phyloP scores from a whole-genome alignment of 2,113 vertebrate species.

The Galbula dea region DNA sequence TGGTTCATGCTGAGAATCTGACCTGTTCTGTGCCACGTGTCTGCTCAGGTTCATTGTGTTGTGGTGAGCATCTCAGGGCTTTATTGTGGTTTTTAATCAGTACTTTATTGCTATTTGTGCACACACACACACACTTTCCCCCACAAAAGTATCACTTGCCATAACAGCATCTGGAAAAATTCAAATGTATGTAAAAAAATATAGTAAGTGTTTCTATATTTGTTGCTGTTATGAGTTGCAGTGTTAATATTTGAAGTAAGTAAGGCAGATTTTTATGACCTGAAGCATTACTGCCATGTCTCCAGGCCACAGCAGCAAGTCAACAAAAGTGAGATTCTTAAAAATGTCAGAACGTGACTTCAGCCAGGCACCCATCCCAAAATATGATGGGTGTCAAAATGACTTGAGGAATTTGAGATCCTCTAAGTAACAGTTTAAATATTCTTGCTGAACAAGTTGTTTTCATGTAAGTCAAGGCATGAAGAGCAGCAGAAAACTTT shows the following conservation, averaged over 20 bases:
- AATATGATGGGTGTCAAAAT: not conserved
- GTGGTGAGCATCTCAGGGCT: not conserved
- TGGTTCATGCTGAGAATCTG: not conserved
- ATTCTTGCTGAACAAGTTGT: not conserved
- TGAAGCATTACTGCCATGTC: not conserved
- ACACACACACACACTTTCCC: not conserved
- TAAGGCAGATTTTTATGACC: not conserved
- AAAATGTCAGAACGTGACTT: not conserved
- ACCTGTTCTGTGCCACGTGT: not conserved
- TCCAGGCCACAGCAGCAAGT: not conserved
- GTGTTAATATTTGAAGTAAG: not conserved
- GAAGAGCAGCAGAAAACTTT: not conserved
- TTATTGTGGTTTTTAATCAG: not conserved
- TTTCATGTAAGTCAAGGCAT: not conserved
- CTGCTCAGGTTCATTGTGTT: not conserved
- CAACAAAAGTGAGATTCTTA: not conserved
- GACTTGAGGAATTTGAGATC: not conserved
- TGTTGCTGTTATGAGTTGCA: not conserved
- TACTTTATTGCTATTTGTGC: not conserved
- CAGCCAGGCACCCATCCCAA: not conserved
- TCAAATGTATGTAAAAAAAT: not conserved
- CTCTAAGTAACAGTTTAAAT: not conserved
- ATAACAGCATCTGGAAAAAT: not conserved
- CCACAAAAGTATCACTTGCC: not conserved
- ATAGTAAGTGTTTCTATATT: not conserved